Percentiles rank a stretch among this genome's conserved stretches.
Conservation (phyloP, 2,888 invertebrate genomes). For the Pammene aurita region DNA sequence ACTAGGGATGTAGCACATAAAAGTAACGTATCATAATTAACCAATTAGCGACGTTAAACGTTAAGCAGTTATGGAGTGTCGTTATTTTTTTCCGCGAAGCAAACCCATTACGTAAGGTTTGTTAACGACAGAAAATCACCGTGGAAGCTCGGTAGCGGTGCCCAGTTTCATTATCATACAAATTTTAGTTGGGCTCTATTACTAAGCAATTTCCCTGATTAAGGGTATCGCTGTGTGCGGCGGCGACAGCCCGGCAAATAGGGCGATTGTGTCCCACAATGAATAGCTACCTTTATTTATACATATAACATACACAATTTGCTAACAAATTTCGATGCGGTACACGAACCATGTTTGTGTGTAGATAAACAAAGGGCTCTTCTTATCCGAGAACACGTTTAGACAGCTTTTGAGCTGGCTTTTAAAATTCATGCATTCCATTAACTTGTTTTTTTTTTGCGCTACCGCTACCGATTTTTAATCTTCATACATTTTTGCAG, state of each 20-base stretch:
- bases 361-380: slow-evolving; percentile 20
- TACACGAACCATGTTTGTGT: slow-evolving; percentile 48
- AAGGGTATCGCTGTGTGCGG: slow-evolving; percentile 63
- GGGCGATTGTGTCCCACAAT: slow-evolving; percentile 66
- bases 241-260: slow-evolving; percentile 75
- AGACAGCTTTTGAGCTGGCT: slow-evolving; percentile 10
- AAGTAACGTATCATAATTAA: slow-evolving; percentile 38
- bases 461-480: not conserved
- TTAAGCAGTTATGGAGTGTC: slow-evolving; percentile 27
- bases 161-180: slow-evolving; percentile 67
- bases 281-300: slow-evolving; percentile 64
- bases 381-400: slow-evolving; percentile 27
- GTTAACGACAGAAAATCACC: slow-evolving; percentile 52
- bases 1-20: slow-evolving; percentile 35
- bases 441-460: slow-evolving; percentile 15
- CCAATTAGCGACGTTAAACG: slow-evolving; percentile 31
- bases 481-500: not conserved
- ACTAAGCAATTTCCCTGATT: slow-evolving; percentile 74
- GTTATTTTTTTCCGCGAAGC: slow-evolving; percentile 37
- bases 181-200: slow-evolving; percentile 69
- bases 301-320: slow-evolving; percentile 32
- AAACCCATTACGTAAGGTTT: slow-evolving; percentile 38
- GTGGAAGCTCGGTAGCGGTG: slow-evolving; percentile 52
- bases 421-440: slow-evolving; percentile 26
- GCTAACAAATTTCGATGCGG: slow-evolving; percentile 55